These are phyloP conservation scores for Carposina sasakii DNA, from an alignment of 1,140 invertebrate species.

Conservation along the genomic window DNA sequence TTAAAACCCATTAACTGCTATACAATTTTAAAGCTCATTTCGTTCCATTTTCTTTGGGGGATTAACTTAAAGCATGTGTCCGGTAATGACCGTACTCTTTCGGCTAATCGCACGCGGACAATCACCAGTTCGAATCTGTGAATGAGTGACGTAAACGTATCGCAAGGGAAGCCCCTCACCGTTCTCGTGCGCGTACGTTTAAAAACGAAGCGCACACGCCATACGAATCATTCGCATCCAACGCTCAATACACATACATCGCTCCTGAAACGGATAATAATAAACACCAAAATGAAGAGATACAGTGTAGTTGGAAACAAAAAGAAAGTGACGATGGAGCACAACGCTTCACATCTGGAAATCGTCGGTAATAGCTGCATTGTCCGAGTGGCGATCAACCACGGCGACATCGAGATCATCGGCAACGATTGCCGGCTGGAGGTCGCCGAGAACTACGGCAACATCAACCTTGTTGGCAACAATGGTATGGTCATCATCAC, in stretches of 20 bases:
- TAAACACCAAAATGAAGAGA: constrained; percentile 50
- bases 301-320: constrained; percentile 62
- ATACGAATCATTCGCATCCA: constrained; percentile 44
- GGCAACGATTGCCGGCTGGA: constrained; percentile 59
- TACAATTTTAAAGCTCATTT: too few species aligned
- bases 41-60: too few species aligned
- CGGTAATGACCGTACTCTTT: too few species aligned
- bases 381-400: constrained; percentile 43
- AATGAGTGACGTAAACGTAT: constrained; percentile 57
- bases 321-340: constrained; percentile 64
- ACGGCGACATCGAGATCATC: constrained; percentile 59
- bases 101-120: too few species aligned
- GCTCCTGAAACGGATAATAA: constrained; percentile 10
- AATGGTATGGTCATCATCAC: constrained; percentile 45
- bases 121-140: too few species aligned
- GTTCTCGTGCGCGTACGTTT: constrained; percentile 30
- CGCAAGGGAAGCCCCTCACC: constrained; percentile 48
- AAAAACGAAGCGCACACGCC: constrained; percentile 31
- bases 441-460: constrained; percentile 49
- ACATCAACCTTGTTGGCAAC: constrained; percentile 50
- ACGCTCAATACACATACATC: too few species aligned
- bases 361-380: constrained; percentile 60
- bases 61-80: too few species aligned
- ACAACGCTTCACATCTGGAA: constrained; percentile 44
- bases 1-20: too few species aligned